phyloP scores from a whole-genome alignment of 2,888 invertebrate genomes.

The Adelphocoris suturalis region DNA sequence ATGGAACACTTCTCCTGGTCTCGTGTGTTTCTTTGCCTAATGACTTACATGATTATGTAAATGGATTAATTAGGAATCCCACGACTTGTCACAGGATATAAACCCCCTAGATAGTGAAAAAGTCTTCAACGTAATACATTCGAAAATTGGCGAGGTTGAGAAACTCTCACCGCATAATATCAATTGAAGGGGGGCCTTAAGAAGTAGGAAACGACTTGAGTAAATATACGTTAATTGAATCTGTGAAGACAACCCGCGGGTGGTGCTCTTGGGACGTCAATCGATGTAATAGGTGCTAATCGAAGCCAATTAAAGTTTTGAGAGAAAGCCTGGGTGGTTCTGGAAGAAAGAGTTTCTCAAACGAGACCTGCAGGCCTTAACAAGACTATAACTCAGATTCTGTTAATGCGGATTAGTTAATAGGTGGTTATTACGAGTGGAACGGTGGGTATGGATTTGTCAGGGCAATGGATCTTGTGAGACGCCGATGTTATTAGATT shows the following conservation, averaged over 20 bases:
- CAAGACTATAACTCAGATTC: conserved; percentile 15
- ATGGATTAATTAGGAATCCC: neutral
- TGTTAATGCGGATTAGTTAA: neutral
- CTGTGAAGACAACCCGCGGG: neutral
- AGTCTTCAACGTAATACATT: too few relatives aligned
- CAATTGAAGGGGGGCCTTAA: neutral
- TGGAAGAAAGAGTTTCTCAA: neutral
- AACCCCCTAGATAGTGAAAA: neutral
- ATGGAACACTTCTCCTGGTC: too few relatives aligned
- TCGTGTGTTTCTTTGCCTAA: too few relatives aligned
- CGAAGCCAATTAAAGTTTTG: conserved; percentile 13
- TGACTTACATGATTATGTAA: too few relatives aligned
- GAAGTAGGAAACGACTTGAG: neutral
- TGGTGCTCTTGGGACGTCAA: neutral
- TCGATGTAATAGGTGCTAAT: conserved; percentile 18
- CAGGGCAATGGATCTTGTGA: neutral
- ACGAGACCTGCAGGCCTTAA: neutral
- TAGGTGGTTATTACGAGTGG: neutral
- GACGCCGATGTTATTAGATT: neutral
- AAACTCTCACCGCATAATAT: neutral
- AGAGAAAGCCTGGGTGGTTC: neutral
- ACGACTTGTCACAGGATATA: neutral
- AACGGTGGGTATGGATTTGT: neutral
- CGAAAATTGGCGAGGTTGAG: neutral
- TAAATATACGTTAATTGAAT: conserved; percentile 37